Evolutionary conservation across 2,113 vertebrate species (phyloP), one percentile per base, ranked within the genome.

Genomic region (Osmerus eperlanus): DNA sequence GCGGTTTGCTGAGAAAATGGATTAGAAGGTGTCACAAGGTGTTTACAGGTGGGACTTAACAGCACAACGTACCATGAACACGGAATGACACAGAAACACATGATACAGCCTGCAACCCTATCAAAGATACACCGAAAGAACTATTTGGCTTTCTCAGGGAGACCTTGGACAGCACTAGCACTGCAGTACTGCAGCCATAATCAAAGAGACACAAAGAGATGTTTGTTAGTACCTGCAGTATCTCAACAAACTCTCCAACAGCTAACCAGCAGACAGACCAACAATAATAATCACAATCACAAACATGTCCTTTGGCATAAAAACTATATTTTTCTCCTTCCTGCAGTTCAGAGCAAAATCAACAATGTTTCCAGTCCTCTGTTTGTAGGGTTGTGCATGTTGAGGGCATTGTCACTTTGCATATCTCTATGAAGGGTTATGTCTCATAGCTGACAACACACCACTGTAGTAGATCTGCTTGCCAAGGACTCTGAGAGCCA

Each of bases 371-470:
- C 58, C 58, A 21, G 9, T 60, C 5, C 21, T 19, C 58, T 60
- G 9, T 9, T 3, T 23, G 9, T 68, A 58, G 59, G 52, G 55
- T 41, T 75, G 59, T 71, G 74, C 52, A 64, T 41, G 51, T 51
- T 3, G 14, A 65, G 63, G 18, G 29, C 55, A 56, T 56, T 28
- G 23, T 2, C 51, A 23, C n/a, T 41, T 75, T 74, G 76, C 53
- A 67, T 72, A 55, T 68, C 54, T 73, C 16, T 66, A 41, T 41
- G 67, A 23, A 41, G 56, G 32, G 9, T 4, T 65, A 18, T 12
- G 9, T 16, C 23, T 7, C 66, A 36, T 61, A 47, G 32, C 32
- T 36, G 25, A 70, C 15, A 15, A 15, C 36, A 7, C 25, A 28
- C 23, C n/a, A 14, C 51, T 52, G 18, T 14, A 3, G 59, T 68